Percentiles rank a stretch among this genome's conserved stretches.
Conservation (phyloP, 2,888 invertebrate genomes). For the Drosophila multiciliata region DNA sequence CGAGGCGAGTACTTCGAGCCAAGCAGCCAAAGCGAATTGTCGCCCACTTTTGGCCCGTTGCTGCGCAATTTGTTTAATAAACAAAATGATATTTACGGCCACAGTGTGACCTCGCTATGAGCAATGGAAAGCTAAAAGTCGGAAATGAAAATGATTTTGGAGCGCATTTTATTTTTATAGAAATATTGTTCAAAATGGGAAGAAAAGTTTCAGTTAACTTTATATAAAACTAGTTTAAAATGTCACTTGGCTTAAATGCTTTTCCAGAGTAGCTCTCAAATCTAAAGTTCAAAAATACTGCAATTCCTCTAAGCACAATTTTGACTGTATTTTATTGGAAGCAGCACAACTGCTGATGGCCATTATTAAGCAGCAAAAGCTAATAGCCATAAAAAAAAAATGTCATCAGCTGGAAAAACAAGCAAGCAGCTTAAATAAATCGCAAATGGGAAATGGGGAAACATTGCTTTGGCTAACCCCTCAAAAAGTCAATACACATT, state of each 20-base stretch:
- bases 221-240: background rate
- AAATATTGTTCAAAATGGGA: background rate
- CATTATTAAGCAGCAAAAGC: conserved; percentile 52
- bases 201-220: background rate
- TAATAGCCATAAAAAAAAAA: conserved; percentile 37
- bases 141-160: background rate
- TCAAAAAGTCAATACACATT: conserved; percentile 21
- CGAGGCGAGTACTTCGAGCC: conserved; percentile 22
- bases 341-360: conserved; percentile 41
- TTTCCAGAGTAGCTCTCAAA: background rate
- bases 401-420: conserved; percentile 40
- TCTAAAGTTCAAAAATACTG: background rate
- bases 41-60: conserved; percentile 43
- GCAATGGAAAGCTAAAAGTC: background rate
- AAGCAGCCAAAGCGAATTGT: conserved; percentile 58
- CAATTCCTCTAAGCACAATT: background rate
- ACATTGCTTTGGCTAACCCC: background rate
- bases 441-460: background rate
- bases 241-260: background rate
- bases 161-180: too few relatives aligned
- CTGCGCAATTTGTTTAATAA: conserved; percentile 62
- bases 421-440: conserved; percentile 18
- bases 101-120: conserved; percentile 35
- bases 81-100: conserved; percentile 38
- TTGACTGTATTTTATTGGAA: conserved; percentile 43